Conservation (phyloP, 2,113 vertebrate species). For the Xenus cinereus region DNA sequence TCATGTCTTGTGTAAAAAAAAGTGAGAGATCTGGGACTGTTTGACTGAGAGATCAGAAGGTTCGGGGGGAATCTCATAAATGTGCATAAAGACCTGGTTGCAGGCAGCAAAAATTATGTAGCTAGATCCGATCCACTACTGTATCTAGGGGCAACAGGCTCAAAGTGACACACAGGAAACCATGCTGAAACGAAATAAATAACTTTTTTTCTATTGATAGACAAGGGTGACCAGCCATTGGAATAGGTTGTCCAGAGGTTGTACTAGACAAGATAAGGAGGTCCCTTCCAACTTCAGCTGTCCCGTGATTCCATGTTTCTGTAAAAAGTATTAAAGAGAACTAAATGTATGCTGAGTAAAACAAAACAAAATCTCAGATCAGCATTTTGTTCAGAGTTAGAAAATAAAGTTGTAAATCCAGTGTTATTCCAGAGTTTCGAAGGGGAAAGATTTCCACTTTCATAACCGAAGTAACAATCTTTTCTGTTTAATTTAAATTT, state of each 20-base stretch:
- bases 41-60: not conserved
- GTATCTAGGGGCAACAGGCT: not conserved
- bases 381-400: not conserved
- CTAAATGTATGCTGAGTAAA: not conserved
- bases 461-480: not conserved
- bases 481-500: not conserved
- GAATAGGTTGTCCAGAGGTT: not conserved
- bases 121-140: not conserved
- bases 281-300: not conserved
- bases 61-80: not conserved
- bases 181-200: not conserved
- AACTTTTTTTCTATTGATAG: not conserved
- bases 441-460: not conserved
- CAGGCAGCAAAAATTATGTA: not conserved
- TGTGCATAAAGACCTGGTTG: not conserved
- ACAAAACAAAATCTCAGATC: not conserved
- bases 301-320: not conserved
- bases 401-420: not conserved
- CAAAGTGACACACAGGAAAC: not conserved
- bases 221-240: not conserved
- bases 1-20: not conserved
- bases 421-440: not conserved
- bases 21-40: not conserved
- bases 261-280: accelerated
- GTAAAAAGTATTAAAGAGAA: not conserved